Conservation (phyloP, 2,797 vertebrate species). For the Labroides dimidiatus region DNA sequence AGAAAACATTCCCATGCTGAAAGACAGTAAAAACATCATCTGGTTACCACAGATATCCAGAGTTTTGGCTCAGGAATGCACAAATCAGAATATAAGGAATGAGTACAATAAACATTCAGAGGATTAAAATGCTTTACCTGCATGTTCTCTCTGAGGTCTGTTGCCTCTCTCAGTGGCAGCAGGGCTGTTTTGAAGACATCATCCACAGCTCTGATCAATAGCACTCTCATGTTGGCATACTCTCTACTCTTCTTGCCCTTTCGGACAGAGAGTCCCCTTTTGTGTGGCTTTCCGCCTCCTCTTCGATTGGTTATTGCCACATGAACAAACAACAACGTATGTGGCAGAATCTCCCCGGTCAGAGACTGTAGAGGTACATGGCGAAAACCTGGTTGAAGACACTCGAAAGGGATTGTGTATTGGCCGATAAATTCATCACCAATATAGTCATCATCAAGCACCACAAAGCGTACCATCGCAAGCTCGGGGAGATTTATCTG, state of each 20-base stretch:
- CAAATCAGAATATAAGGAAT: background rate
- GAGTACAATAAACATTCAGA: background rate
- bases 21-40: background rate
- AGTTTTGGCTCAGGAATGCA: background rate
- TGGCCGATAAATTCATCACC: conserved; percentile 98
- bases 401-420: conserved; percentile 98
- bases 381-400: conserved; percentile 96
- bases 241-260: conserved; percentile 95
- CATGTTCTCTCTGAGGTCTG: conserved; percentile 98
- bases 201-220: conserved; percentile 94
- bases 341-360: conserved; percentile 92
- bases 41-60: background rate
- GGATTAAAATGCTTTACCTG: conserved; percentile 86
- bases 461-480: conserved; percentile 98
- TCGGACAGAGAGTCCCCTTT: conserved; percentile 95
- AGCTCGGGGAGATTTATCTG: conserved; percentile 98
- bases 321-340: conserved; percentile 95
- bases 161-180: conserved; percentile 92
- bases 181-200: conserved; percentile 98
- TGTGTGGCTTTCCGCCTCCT: conserved; percentile 98
- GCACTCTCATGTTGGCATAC: conserved; percentile 94
- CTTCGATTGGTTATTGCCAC: conserved; percentile 98
- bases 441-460: conserved; percentile 97
- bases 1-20: conserved; percentile 38
- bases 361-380: conserved; percentile 96